Base-by-base conservation (phyloP, 1,140 invertebrate genomes). In the Tetranychus cinnabarinus region DNA sequence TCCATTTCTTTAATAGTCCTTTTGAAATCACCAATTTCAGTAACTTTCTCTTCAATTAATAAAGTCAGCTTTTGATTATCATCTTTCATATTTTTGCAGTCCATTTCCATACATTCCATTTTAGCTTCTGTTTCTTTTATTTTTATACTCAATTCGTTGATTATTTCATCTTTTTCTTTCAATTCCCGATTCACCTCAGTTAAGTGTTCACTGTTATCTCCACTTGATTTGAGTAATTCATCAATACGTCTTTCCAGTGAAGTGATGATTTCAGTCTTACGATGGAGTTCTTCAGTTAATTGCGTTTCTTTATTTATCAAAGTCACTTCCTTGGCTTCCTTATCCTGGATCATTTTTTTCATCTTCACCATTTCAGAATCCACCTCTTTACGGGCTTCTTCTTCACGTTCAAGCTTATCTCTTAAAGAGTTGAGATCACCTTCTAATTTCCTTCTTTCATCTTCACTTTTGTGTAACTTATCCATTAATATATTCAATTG, bases 221-320 rank as follows among this genome's bases (percentile, higher is more conserved):
- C 63, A 35, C 60, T 62, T 35, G 42, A 65, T 36, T 59, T 64
- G 1, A 64, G 8, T n/a, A 65, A 35, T 3, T 64, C 62, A 10
- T 64, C 63, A 46, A 64, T 45, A 52, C 65, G 62, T 15, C 8
- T 37, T 10, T 64, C n/a, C n/a, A 46, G 12, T 34, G 13, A 15
- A n/a, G n/a, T 4, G 4, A 45, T 45, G 13, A 10, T 37, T 46
- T 45, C 58, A 45, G 12, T 33, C 56, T 61, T 46, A 46, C 36
- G 62, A 54, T 59, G 52, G 58, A 64, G 31, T 59, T 64, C 34
- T 62, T 56, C 55, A n/a, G 13, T 35, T 33, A 56, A 56, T 37
- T 37, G 34, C 12, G 8, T 34, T 13, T 64, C 34, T 64, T 52
- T 37, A 6, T 31, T 37, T 42, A 58, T 57, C 23, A 59, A 33